Evolutionary conservation across 2,888 invertebrate genomes (phyloP), one percentile per base, ranked within the genome.

Genomic region (Esperia sulphurella): DNA sequence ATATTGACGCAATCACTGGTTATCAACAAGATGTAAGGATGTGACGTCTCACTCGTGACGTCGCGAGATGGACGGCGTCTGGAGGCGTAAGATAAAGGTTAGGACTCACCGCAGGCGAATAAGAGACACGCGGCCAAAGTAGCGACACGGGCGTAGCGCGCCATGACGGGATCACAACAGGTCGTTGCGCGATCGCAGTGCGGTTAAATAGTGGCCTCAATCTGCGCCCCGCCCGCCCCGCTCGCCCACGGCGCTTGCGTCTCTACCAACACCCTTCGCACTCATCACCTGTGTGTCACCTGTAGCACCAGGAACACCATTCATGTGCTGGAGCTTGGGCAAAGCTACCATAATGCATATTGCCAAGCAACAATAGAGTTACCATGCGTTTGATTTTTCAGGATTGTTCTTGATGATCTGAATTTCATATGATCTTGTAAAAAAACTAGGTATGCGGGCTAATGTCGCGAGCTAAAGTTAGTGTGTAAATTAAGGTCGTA

Each of bases 131-230:
- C 88, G 87, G 85, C 86, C 82, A 90, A 80, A 83, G 87, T 79
- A 85, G 88, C 81, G 87, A 90, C 86, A 88, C 87, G 86, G 83
- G 86, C 90, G 90, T 83, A 83, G 83, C 87, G 90, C 90, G 89
- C 89, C 90, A 90, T 90, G 89, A 82, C 89, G 87, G 89, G 87
- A 87, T 89, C 90, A 89, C 90, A 90, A 90, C 90, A 90, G 90
- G 90, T 89, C 89, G 88, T 71, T 80, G 86, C 83, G 88, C 87
- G 84, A 81, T 82, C 75, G 83, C 75, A 76, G 80, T 77, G 81
- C 83, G 79, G 79, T 90, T 90, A 88, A 90, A 90, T 90, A 90
- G 79, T 88, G 87, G 85, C 89, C 88, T 88, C 88, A 88, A 89
- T 88, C 83, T 75, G 77, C 80, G 82, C 21, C 21, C 84, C 83